These are phyloP conservation scores for Ephestia elutella DNA, from an alignment of 1,140 invertebrate species.

Conservation along the genomic window DNA sequence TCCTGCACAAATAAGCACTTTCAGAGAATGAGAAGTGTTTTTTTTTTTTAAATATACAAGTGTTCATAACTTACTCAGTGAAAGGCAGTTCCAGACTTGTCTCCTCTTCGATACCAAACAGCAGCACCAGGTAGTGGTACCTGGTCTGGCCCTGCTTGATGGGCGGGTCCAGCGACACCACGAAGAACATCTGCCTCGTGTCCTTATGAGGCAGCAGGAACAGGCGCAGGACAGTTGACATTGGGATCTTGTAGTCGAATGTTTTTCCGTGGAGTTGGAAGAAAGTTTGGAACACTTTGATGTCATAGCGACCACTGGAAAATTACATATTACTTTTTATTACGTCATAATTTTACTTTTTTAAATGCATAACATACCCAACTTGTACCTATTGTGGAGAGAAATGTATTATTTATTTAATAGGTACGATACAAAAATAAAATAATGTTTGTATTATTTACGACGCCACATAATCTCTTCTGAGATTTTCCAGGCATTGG, in stretches of 20 bases:
- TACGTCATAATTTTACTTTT: too few species aligned
- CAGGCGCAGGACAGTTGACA: constrained; percentile 94
- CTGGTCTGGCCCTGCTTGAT: constrained; percentile 99
- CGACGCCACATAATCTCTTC: too few species aligned
- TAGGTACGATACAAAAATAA: too few species aligned
- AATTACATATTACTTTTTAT: constrained; percentile 1
- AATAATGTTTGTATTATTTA: too few species aligned
- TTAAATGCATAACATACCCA: too few species aligned
- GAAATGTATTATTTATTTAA: too few species aligned
- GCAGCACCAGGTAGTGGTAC: constrained; percentile 94
- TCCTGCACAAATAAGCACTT: too few species aligned
- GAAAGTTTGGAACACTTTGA: constrained; percentile 98
- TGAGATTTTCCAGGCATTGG: too few species aligned
- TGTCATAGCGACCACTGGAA: constrained; percentile 97
- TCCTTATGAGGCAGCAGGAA: constrained; percentile 98
- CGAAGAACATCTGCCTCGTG: constrained; percentile 98
- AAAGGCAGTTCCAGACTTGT: constrained; percentile 94
- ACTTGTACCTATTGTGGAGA: too few species aligned
- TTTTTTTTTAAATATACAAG: too few species aligned
- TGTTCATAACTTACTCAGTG: constrained; percentile 89
- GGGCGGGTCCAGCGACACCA: constrained; percentile 98
- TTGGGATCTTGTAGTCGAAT: constrained; percentile 99
- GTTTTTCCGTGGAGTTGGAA: constrained; percentile 99
- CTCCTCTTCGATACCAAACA: constrained; percentile 97
- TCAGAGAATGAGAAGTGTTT: too few species aligned